phyloP scores from a whole-genome alignment of 2,797 vertebrate species.

The Microcaecilia unicolor region DNA sequence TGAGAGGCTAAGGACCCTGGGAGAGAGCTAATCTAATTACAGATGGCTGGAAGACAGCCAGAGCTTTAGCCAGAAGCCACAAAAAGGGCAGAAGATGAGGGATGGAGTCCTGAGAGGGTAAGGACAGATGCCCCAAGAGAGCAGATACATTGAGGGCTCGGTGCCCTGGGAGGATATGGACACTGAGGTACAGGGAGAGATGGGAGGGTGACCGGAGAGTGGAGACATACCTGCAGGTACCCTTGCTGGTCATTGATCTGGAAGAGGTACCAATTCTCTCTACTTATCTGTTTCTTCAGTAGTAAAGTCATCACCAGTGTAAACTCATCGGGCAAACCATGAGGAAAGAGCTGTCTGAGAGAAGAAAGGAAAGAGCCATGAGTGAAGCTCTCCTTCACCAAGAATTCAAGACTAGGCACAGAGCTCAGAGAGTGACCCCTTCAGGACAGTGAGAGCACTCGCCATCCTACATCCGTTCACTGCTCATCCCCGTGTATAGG shows the following conservation, averaged over 20 bases:
- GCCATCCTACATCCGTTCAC: too few relatives aligned
- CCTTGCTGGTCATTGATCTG: constrained; percentile 82
- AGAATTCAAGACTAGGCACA: background rate
- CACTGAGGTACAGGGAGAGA: background rate
- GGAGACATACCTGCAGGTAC: constrained; percentile 76
- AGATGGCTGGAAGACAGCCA: background rate
- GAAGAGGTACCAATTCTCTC: constrained; percentile 79
- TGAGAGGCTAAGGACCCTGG: background rate
- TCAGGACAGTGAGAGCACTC: too few relatives aligned
- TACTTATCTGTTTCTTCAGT: constrained; percentile 76
- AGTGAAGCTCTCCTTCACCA: background rate
- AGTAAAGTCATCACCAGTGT: constrained; percentile 80
- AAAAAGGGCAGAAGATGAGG: too few relatives aligned
- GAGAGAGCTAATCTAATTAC: background rate
- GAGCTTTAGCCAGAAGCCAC: too few relatives aligned
- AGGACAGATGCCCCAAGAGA: too few relatives aligned
- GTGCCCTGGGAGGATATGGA: too few relatives aligned
- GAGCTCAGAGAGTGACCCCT: too few relatives aligned
- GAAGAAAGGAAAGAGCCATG: background rate
- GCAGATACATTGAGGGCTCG: background rate
- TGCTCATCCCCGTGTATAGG: too few relatives aligned
- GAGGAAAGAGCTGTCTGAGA: constrained; percentile 77
- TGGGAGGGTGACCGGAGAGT: background rate
- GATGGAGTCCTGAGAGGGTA: background rate
- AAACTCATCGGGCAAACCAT: constrained; percentile 76